Evolutionary conservation across 2,797 vertebrate genomes (phyloP).

Genomic region (Bovichtus diacanthus): DNA sequence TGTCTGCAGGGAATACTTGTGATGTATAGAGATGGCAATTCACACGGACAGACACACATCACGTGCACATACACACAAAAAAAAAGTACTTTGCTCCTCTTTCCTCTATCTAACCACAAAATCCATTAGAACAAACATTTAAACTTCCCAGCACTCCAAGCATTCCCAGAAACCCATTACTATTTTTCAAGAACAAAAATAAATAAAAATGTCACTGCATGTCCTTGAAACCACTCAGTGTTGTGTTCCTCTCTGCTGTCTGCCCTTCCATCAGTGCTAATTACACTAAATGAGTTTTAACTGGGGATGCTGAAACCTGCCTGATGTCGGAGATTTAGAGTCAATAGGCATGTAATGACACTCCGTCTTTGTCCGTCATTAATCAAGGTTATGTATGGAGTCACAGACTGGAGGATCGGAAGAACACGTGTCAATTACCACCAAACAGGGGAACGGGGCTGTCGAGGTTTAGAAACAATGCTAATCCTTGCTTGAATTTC

Average conservation of each 20-base stretch:
- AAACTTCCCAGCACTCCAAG: conserved; percentile 57
- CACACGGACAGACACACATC: conserved; percentile 1
- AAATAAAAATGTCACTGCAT: conserved; percentile 60
- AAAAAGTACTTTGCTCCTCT: conserved; percentile 27
- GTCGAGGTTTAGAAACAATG: conserved; percentile 36
- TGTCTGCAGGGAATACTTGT: conserved; percentile 44
- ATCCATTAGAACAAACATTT: conserved; percentile 57
- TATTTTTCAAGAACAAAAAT: conserved; percentile 46
- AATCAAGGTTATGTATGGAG: conserved; percentile 79
- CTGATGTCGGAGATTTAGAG: conserved; percentile 79
- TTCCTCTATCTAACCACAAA: conserved; percentile 40
- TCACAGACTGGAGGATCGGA: conserved; percentile 32
- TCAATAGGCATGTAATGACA: conserved; percentile 81
- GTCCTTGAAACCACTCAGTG: conserved; percentile 76
- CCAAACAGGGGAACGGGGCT: conserved; percentile 33
- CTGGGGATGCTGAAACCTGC: conserved; percentile 75
- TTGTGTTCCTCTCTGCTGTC: conserved; percentile 61
- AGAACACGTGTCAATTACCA: conserved; percentile 75
- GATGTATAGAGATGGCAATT: conserved; percentile 24
- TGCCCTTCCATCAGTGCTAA: conserved; percentile 76
- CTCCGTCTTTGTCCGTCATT: conserved; percentile 77
- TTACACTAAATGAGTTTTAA: conserved; percentile 81
- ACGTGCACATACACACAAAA: conserved; percentile 23
- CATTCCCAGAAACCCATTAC: conserved; percentile 55
- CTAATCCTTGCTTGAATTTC: conserved; percentile 30